Evolutionary conservation across 1,140 invertebrate species (phyloP), one percentile per base, ranked within the genome.

Genomic region (Trachymyrmex septentrionalis): DNA sequence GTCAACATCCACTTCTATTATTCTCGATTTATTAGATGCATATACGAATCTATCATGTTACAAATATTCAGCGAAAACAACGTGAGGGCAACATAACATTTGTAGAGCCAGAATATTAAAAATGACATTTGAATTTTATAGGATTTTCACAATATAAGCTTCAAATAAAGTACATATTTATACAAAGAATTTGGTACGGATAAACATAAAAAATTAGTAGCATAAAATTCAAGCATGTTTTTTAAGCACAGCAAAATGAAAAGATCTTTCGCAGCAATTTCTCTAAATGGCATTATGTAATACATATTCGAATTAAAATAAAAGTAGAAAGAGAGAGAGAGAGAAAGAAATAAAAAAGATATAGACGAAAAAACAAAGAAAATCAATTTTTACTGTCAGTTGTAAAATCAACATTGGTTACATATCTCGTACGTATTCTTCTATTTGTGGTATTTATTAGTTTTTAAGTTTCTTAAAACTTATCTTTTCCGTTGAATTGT

Each of bases 1-100:
- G 21, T 48, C 16, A 30, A 30, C 38, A 5, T 53, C 14, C 30
- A 71, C 5, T 63, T 5, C 5, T 12, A 21, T 59, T 21, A 53
- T 59, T 21, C n/a, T 44, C 0, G 44, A 27, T 38, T 67, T 48
- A 80, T 69, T 80, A 80, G n/a, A 10, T 30, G 50, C 16, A 27
- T 9, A 55, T 55, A 55, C 4, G 24, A 24, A 67, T 30, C 7
- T 69, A 66, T 4, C n/a, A 30, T n/a, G 12, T 10, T 34, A 78
- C 27, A 38, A 27, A 21, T 34, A 34, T 24, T 24, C 44, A 34
- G 10, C 63, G 9, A 50, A 50, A 66, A 12, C 9, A 19, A 19
- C 12, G 44, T 78, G 21, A 67, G 55, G 14, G 10, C 53, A 78
- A 34, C 1, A 9, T 30, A 38, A 38, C 34, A 27, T 61, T 44